phyloP scores from a whole-genome alignment of 2,797 vertebrate genomes.

The Leucoraja ocellata region DNA sequence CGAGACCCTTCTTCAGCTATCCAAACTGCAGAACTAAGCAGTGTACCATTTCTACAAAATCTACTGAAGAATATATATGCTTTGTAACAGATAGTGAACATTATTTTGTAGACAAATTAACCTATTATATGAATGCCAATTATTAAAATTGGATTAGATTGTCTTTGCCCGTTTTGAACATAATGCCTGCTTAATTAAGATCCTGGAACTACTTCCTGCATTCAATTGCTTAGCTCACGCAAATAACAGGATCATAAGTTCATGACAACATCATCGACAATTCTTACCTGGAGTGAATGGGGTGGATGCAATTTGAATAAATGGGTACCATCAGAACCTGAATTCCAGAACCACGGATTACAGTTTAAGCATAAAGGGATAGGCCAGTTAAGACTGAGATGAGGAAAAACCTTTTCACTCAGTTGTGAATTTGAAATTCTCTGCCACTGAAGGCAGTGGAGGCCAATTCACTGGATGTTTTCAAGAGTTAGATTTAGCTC shows the following conservation, averaged over 20 bases:
- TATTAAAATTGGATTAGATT: not conserved
- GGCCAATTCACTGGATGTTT: too few relatives aligned
- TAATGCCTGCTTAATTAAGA: not conserved
- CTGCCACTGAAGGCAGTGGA: too few relatives aligned
- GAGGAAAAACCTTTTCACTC: too few relatives aligned
- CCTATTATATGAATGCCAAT: not conserved
- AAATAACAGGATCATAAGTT: not conserved
- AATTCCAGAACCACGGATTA: not conserved
- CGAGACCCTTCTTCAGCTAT: too few relatives aligned
- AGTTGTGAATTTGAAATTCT: too few relatives aligned
- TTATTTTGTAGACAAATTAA: not conserved
- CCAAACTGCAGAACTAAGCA: not conserved
- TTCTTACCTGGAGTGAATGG: not conserved
- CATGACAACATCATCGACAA: not conserved
- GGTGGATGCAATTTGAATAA: not conserved
- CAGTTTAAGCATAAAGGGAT: too few relatives aligned
- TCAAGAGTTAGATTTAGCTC: too few relatives aligned
- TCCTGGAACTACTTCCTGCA: not conserved
- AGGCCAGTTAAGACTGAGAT: too few relatives aligned
- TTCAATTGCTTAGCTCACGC: not conserved
- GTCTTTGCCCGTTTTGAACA: not conserved
- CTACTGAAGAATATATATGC: not conserved
- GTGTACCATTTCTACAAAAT: not conserved
- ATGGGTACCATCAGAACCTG: not conserved
- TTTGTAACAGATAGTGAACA: not conserved